Conservation (phyloP, 2,888 invertebrate species). For the Danaus chrysippus region DNA sequence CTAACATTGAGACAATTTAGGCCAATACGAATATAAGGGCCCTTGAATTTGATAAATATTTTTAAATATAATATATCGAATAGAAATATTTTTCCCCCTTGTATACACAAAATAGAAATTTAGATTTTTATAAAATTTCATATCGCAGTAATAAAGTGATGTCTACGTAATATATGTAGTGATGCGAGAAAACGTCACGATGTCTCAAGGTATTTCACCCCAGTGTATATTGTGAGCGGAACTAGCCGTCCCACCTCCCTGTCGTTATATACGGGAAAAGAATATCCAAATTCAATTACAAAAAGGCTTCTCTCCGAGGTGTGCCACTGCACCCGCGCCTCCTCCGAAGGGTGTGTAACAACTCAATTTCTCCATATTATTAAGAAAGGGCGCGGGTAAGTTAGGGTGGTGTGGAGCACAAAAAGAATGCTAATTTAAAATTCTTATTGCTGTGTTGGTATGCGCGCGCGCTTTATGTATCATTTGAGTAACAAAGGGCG, state of each 20-base stretch:
- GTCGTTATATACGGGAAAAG: conserved; percentile 67
- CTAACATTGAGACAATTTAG: conserved; percentile 20
- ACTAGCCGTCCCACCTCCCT: conserved; percentile 62
- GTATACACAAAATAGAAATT: no score
- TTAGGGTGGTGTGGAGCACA: conserved; percentile 68
- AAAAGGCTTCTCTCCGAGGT: conserved; percentile 72
- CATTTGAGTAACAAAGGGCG: conserved; percentile 67
- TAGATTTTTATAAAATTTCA: background rate
- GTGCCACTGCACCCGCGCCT: conserved; percentile 74
- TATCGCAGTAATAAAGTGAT: background rate
- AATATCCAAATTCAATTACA: conserved; percentile 79
- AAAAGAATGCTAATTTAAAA: conserved; percentile 80
- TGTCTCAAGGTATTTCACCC: conserved; percentile 62
- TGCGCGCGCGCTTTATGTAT: conserved; percentile 77
- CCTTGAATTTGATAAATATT: no score
- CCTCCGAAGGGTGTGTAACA: conserved; percentile 75
- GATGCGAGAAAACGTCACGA: conserved; percentile 42
- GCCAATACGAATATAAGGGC: conserved; percentile 9
- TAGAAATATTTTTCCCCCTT: no score
- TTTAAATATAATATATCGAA: no score
- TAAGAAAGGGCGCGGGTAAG: conserved; percentile 70
- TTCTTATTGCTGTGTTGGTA: conserved; percentile 75
- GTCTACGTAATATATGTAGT: conserved; percentile 36
- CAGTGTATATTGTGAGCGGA: conserved; percentile 49
- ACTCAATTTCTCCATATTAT: conserved; percentile 78